These are phyloP conservation scores for Xenopus laevis DNA, from an alignment of 2,113 vertebrate species.

Conservation along the genomic window DNA sequence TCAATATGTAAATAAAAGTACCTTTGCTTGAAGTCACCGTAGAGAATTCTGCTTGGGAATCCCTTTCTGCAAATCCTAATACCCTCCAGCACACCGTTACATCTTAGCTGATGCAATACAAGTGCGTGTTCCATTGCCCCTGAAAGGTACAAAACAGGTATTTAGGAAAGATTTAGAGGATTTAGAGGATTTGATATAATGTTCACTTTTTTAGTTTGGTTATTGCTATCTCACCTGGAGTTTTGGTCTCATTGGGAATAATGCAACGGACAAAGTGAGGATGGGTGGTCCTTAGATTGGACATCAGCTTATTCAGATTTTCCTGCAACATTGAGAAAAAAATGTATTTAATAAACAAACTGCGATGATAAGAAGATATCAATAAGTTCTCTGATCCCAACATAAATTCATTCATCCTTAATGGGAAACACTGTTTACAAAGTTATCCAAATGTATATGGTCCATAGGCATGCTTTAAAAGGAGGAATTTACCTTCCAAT, in stretches of 20 bases:
- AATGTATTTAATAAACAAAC: no score
- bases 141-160: conserved; percentile 38
- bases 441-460: no score
- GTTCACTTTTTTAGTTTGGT: no score
- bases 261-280: conserved; percentile 90
- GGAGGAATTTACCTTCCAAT: no score
- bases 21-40: conserved; percentile 89
- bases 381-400: no score
- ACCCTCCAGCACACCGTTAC: conserved; percentile 83
- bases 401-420: no score
- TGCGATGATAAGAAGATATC: no score
- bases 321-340: conserved; percentile 65
- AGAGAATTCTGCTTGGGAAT: conserved; percentile 82
- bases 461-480: no score
- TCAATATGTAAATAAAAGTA: conserved; percentile 18
- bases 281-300: conserved; percentile 82
- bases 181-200: no score
- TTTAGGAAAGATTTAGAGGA: background rate
- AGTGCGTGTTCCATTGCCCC: conserved; percentile 83
- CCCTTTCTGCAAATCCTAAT: conserved; percentile 87
- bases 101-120: conserved; percentile 83
- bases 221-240: conserved; percentile 69
- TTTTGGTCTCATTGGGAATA: conserved; percentile 92
- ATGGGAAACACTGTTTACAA: no score
- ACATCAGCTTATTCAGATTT: conserved; percentile 91